phyloP scores from a whole-genome alignment of 2,888 invertebrate genomes.

The Orgyia antiqua region DNA sequence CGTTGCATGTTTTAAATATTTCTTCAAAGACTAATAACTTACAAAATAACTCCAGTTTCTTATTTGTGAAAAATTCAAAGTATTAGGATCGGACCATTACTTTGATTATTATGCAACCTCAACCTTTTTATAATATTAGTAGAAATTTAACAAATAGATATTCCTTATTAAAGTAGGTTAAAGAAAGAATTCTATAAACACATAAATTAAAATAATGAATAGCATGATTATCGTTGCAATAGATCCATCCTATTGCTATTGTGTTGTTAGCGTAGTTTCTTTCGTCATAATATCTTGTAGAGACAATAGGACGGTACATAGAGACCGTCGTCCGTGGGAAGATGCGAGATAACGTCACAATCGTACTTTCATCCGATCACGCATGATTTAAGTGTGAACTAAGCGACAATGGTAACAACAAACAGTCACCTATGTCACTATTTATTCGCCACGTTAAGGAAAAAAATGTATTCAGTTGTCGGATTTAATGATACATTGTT shows the following conservation, averaged over 20 bases:
- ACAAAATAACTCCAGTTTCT: too few relatives aligned
- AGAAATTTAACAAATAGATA: too few relatives aligned
- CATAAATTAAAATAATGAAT: too few relatives aligned
- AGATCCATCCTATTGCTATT: conserved; percentile 49
- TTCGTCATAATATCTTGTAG: conserved; percentile 38
- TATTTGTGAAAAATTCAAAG: too few relatives aligned
- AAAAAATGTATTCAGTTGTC: neutral
- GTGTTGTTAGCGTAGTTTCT: conserved; percentile 40
- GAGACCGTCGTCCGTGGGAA: conserved; percentile 57
- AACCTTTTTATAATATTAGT: too few relatives aligned
- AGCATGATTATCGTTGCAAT: conserved; percentile 46
- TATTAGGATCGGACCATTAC: too few relatives aligned
- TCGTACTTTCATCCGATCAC: conserved; percentile 69
- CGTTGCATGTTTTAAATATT: too few relatives aligned
- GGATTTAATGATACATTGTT: conserved; percentile 1
- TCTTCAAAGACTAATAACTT: too few relatives aligned
- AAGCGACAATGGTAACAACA: conserved; percentile 50
- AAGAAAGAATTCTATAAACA: too few relatives aligned
- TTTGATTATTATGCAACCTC: too few relatives aligned
- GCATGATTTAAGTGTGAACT: conserved; percentile 69
- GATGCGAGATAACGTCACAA: conserved; percentile 55
- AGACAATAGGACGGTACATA: conserved; percentile 37
- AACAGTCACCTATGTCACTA: conserved; percentile 16
- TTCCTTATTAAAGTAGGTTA: too few relatives aligned
- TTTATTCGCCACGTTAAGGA: conserved; percentile 1